Evolutionary conservation across 2,113 vertebrate genomes (phyloP).

Genomic region (Gambusia holbrooki): DNA sequence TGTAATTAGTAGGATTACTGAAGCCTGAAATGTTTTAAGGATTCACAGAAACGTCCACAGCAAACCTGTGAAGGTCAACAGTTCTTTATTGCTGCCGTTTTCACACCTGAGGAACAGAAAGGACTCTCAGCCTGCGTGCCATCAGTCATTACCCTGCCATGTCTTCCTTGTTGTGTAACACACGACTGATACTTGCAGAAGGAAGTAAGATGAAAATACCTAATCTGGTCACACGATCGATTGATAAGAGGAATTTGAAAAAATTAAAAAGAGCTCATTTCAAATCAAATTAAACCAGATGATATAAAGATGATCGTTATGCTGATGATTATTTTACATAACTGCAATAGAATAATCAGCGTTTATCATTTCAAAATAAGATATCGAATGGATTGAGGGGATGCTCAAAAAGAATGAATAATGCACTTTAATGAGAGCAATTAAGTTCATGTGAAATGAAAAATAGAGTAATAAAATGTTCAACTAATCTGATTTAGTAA

Average conservation of each 20-base stretch:
- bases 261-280: too few relatives aligned
- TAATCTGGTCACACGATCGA: conserved; percentile 23
- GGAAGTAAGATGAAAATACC: conserved; percentile 1
- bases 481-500: not conserved
- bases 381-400: not conserved
- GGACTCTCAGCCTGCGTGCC: conserved; percentile 7
- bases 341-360: not conserved
- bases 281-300: too few relatives aligned
- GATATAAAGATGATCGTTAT: too few relatives aligned
- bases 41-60: not conserved
- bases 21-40: not conserved
- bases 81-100: not conserved
- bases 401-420: not conserved
- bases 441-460: not conserved
- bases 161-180: conserved; percentile 15
- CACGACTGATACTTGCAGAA: not conserved
- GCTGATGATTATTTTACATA: not conserved
- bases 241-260: not conserved
- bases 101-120: not conserved
- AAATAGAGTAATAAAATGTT: not conserved
- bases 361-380: not conserved
- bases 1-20: not conserved
- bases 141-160: conserved; percentile 37
- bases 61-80: not conserved
- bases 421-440: not conserved